Conservation (phyloP, 2,797 vertebrate genomes). For the Delichon dasypus region DNA sequence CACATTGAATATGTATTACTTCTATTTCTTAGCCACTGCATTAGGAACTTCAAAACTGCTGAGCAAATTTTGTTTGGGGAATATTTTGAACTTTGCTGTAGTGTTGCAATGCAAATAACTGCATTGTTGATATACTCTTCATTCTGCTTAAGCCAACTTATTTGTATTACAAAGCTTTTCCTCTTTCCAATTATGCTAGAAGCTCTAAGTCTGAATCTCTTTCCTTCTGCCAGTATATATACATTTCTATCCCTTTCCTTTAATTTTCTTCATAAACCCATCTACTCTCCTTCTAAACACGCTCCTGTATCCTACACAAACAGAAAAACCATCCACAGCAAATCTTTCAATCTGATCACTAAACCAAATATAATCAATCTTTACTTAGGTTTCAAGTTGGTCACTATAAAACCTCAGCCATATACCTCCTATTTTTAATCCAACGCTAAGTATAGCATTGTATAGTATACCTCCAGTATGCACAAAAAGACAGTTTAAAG, state of each 20-base stretch:
- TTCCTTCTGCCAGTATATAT: neutral
- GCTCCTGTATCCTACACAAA: neutral
- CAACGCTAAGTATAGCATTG: no score
- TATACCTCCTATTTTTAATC: neutral
- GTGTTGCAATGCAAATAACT: neutral
- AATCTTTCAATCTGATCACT: neutral
- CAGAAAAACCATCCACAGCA: neutral
- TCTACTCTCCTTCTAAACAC: neutral
- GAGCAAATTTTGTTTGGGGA: neutral
- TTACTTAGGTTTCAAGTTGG: neutral
- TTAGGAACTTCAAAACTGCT: neutral
- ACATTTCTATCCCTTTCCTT: neutral
- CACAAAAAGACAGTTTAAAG: neutral
- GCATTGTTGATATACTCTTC: neutral
- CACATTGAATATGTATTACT: neutral
- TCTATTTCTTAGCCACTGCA: neutral
- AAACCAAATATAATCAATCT: neutral
- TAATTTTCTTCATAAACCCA: neutral
- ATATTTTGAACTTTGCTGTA: neutral
- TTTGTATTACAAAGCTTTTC: neutral
- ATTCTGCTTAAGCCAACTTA: neutral
- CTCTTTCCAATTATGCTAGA: neutral
- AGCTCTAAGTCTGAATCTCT: neutral
- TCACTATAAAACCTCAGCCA: neutral
- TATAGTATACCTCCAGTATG: neutral